Evolutionary conservation across 2,113 vertebrate genomes (phyloP).

Genomic region (Myotis yumanensis): DNA sequence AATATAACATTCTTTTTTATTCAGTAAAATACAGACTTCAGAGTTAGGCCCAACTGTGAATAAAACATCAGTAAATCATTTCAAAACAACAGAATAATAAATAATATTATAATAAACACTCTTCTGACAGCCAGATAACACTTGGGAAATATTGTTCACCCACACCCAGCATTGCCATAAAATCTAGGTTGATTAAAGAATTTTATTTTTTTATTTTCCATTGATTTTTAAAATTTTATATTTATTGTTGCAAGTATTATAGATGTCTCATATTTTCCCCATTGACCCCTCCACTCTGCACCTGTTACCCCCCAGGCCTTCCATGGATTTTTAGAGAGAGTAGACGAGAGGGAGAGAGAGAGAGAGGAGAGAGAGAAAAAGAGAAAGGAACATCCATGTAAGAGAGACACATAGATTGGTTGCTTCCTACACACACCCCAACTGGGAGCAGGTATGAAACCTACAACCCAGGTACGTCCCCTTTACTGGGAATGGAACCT

Average conservation of each 20-base stretch:
- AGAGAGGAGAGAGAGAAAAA: not conserved
- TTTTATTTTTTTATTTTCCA: not conserved
- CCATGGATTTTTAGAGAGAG: too few species aligned
- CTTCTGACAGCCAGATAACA: not conserved
- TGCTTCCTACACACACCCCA: not conserved
- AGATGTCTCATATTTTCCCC: too few species aligned
- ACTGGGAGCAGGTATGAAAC: not conserved
- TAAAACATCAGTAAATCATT: slow-evolving; percentile 33
- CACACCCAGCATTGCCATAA: not conserved
- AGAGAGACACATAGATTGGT: not conserved
- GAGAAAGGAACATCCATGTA: not conserved
- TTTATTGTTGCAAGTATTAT: too few species aligned
- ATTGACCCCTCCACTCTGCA: too few species aligned
- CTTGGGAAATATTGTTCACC: slow-evolving; percentile 33
- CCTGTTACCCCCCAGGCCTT: too few species aligned
- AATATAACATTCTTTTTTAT: slow-evolving; percentile 1
- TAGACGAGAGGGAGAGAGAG: not conserved
- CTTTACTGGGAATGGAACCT: not conserved
- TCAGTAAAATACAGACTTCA: not conserved
- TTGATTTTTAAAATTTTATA: too few species aligned
- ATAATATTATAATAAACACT: not conserved
- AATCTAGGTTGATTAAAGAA: not conserved
- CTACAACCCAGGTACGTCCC: not conserved
- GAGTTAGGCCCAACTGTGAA: not conserved
- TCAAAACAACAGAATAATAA: slow-evolving; percentile 9